phyloP scores from a whole-genome alignment of 2,797 vertebrate species.

The Cyclura pinguis region DNA sequence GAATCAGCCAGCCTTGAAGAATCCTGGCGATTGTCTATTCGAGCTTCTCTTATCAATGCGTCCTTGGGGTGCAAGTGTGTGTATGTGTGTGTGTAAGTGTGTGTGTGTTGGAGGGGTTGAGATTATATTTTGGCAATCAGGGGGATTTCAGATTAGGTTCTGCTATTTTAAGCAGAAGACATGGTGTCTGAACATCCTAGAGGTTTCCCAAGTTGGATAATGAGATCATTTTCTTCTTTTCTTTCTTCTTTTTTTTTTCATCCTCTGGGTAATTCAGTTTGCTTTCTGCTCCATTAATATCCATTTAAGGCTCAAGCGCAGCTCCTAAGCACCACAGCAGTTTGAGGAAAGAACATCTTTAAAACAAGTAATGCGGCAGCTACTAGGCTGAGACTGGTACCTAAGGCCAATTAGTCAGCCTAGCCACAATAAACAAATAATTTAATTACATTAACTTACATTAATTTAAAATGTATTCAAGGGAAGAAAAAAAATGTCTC shows the following conservation, averaged over 20 bases:
- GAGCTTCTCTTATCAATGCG: slow-evolving; percentile 8
- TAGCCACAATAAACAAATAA: slow-evolving; percentile 5
- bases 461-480: not conserved
- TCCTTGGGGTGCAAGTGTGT: slow-evolving; percentile 10
- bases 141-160: slow-evolving; percentile 44
- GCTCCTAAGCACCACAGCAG: slow-evolving; percentile 8
- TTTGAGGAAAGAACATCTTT: slow-evolving; percentile 45
- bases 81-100: not conserved
- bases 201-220: slow-evolving; percentile 42
- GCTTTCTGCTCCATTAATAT: slow-evolving; percentile 43
- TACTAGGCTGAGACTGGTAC: not conserved
- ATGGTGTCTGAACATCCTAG: slow-evolving; percentile 20
- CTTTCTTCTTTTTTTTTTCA: not conserved
- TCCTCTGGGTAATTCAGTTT: slow-evolving; percentile 48
- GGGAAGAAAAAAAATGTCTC: too few relatives aligned
- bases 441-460: not conserved
- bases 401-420: not conserved
- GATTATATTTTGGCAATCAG: slow-evolving; percentile 37
- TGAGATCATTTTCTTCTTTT: slow-evolving; percentile 37
- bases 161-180: slow-evolving; percentile 40
- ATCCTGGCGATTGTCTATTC: not conserved
- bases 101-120: not conserved
- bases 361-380: slow-evolving; percentile 45
- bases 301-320: slow-evolving; percentile 13
- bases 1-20: slow-evolving; percentile 37